These are phyloP conservation scores for Podarcis raffonei DNA, from an alignment of 2,113 vertebrate genomes.

Conservation along the genomic window DNA sequence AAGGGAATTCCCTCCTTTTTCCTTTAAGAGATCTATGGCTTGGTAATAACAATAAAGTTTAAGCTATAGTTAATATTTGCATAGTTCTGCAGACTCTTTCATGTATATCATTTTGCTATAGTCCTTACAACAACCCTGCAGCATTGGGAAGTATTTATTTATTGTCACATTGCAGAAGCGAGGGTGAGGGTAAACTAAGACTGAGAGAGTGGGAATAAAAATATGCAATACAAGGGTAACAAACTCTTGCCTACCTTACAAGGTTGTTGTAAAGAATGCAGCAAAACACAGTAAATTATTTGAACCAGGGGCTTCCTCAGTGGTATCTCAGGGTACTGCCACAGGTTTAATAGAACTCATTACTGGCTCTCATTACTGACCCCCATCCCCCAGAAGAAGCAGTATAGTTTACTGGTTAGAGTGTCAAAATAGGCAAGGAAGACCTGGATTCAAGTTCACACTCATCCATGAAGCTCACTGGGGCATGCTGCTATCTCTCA, in stretches of 20 bases:
- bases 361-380: background rate
- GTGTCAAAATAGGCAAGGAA: background rate
- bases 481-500: background rate
- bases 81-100: background rate
- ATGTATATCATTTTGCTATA: background rate
- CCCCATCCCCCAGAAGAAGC: background rate
- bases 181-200: background rate
- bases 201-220: background rate
- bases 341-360: background rate
- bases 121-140: background rate
- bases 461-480: background rate
- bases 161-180: background rate
- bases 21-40: conserved; percentile 70
- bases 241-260: background rate
- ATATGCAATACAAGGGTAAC: background rate
- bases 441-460: background rate
- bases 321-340: background rate
- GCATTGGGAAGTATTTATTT: background rate
- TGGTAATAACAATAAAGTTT: background rate
- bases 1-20: conserved; percentile 71
- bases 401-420: background rate
- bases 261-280: too few species aligned
- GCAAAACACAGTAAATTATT: background rate
- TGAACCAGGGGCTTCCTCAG: background rate
- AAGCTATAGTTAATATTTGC: background rate